These are phyloP conservation scores for Hyperoplus immaculatus DNA, from an alignment of 2,797 vertebrate genomes.

Conservation along the genomic window DNA sequence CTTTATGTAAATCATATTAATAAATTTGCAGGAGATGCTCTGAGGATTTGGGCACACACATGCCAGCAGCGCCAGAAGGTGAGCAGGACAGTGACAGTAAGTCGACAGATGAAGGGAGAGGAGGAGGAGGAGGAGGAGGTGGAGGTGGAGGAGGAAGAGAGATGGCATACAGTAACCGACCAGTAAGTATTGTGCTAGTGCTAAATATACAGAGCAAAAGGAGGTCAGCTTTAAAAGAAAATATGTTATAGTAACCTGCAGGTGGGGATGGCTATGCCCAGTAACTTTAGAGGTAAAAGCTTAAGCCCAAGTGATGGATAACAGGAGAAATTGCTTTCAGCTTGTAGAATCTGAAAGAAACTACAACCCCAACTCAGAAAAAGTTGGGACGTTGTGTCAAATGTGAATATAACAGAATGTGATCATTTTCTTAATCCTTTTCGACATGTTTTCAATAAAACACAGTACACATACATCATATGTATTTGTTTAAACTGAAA, in stretches of 20 bases:
- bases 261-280: slow-evolving; percentile 26
- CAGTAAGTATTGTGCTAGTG: slow-evolving; percentile 47
- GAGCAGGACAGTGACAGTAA: slow-evolving; percentile 77
- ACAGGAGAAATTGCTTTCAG: background rate
- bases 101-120: slow-evolving; percentile 70
- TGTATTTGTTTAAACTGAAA: too few species aligned
- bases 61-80: slow-evolving; percentile 74
- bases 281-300: slow-evolving; percentile 35
- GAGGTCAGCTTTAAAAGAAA: slow-evolving; percentile 58
- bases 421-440: too few species aligned
- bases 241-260: slow-evolving; percentile 57
- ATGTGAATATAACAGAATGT: too few species aligned
- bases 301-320: slow-evolving; percentile 5
- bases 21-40: slow-evolving; percentile 81
- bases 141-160: slow-evolving; percentile 20
- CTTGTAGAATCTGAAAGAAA: background rate
- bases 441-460: too few species aligned
- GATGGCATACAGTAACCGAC: slow-evolving; percentile 30
- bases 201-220: slow-evolving; percentile 47
- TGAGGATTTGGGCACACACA: slow-evolving; percentile 73
- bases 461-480: too few species aligned
- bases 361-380: too few species aligned
- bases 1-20: slow-evolving; percentile 90
- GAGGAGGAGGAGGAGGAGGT: slow-evolving; percentile 23
- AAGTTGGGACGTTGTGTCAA: too few species aligned